phyloP scores from a whole-genome alignment of 2,888 invertebrate genomes.

The Glaucopsyche alexis region DNA sequence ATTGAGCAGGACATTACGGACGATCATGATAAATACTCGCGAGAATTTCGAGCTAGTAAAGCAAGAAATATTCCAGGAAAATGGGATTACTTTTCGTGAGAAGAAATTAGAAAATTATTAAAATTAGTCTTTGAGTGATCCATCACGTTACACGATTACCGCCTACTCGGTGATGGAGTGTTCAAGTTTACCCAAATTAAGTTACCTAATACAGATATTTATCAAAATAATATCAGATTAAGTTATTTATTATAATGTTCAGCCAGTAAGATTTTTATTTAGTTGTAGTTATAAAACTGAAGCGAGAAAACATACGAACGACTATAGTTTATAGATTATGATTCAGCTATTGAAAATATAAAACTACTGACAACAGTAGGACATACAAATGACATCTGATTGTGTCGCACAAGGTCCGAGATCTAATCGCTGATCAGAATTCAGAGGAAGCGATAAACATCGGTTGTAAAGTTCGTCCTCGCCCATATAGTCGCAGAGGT shows the following conservation, averaged over 20 bases:
- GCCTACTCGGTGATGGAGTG: background rate
- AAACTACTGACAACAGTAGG: background rate
- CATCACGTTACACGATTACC: background rate
- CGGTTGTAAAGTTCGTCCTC: conserved; percentile 37
- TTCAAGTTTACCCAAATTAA: background rate
- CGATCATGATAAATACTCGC: too few relatives aligned
- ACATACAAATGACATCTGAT: background rate
- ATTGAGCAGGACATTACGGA: too few relatives aligned
- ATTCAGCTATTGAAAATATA: too few relatives aligned
- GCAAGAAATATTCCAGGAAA: background rate
- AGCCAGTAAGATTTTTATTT: too few relatives aligned
- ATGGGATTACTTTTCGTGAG: background rate
- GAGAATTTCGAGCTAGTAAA: too few relatives aligned
- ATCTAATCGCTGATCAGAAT: background rate
- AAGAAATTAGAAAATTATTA: background rate
- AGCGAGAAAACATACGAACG: too few relatives aligned
- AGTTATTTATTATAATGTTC: too few relatives aligned
- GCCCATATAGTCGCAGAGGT: conserved; percentile 34
- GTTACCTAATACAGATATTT: background rate
- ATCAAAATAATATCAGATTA: background rate
- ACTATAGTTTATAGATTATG: too few relatives aligned
- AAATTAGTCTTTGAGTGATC: background rate
- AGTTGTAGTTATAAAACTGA: too few relatives aligned
- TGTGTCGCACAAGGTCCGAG: background rate
- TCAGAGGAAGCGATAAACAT: conserved; percentile 35